Conservation (phyloP, 1,140 invertebrate genomes). For the Anoplophora glabripennis region DNA sequence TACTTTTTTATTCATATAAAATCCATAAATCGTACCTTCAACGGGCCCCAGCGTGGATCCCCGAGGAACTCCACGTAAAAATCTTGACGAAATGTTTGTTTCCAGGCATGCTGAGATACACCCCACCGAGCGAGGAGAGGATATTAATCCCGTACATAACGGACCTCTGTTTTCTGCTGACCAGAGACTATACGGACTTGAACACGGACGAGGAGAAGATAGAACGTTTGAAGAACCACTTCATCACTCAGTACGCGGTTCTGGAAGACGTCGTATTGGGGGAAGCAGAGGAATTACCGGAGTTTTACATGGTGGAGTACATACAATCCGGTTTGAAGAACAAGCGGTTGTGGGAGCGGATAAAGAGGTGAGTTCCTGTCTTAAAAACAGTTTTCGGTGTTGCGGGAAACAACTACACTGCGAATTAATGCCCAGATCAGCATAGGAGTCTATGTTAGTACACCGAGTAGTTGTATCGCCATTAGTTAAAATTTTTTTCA, state of each 20-base stretch:
- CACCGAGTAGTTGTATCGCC: too few species aligned
- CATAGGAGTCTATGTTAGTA: too few species aligned
- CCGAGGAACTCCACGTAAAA: too few species aligned
- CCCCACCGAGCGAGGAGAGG: slow-evolving; percentile 18
- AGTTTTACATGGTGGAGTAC: slow-evolving; percentile 12
- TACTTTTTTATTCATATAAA: too few species aligned
- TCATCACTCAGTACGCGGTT: slow-evolving; percentile 33
- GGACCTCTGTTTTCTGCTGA: slow-evolving; percentile 33
- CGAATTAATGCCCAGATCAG: too few species aligned
- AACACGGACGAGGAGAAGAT: slow-evolving; percentile 27
- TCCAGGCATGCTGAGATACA: slow-evolving; percentile 28
- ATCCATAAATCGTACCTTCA: too few species aligned
- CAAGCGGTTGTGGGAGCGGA: slow-evolving; percentile 16
- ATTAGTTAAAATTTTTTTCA: too few species aligned
- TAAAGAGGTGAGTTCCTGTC: slow-evolving; percentile 20
- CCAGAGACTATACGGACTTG: slow-evolving; percentile 28
- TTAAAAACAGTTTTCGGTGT: not conserved
- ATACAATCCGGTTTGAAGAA: slow-evolving; percentile 9
- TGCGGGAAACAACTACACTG: too few species aligned
- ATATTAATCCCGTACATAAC: slow-evolving; percentile 33
- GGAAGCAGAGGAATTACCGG: slow-evolving; percentile 14
- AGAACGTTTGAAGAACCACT: slow-evolving; percentile 35
- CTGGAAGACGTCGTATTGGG: slow-evolving; percentile 20
- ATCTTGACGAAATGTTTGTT: too few species aligned
- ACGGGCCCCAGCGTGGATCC: too few species aligned